These are phyloP conservation scores for Caenorhabditis remanei DNA, from an alignment of 1,140 invertebrate genomes.

Conservation along the genomic window DNA sequence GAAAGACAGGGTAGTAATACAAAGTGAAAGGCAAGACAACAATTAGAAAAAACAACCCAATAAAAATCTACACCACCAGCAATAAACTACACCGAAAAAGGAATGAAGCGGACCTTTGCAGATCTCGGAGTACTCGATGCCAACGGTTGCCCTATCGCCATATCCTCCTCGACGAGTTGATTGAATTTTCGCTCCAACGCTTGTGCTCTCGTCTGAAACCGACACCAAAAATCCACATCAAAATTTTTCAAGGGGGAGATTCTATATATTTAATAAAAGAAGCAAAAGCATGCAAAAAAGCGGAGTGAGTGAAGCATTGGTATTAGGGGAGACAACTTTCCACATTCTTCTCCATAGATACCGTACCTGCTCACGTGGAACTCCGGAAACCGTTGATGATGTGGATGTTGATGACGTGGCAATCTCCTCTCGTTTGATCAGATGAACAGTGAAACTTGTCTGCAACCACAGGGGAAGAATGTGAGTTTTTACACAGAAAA, in stretches of 20 bases:
- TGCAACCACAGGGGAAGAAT: slow-evolving; percentile 48
- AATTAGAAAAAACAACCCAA: neutral
- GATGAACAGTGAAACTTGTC: slow-evolving; percentile 59
- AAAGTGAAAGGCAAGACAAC: neutral
- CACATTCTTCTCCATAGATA: neutral
- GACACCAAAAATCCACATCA: slow-evolving; percentile 1
- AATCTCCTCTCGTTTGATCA: slow-evolving; percentile 58
- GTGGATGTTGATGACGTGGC: neutral
- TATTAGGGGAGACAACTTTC: neutral
- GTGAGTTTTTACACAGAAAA: neutral
- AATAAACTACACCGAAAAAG: slow-evolving; percentile 39
- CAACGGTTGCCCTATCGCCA: slow-evolving; percentile 1
- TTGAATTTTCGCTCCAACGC: slow-evolving; percentile 31
- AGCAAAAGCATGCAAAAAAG: neutral
- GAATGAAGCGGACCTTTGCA: slow-evolving; percentile 14
- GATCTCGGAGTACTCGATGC: slow-evolving; percentile 35
- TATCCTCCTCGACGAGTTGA: neutral
- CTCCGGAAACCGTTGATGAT: neutral
- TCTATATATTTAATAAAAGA: neutral
- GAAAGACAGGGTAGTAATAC: too few species aligned
- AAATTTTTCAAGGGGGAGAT: neutral
- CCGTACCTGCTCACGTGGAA: slow-evolving; percentile 3
- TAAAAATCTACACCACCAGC: neutral
- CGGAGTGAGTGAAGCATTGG: neutral
- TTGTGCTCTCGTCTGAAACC: slow-evolving; percentile 40